Conservation (phyloP, 2,888 invertebrate genomes). For the Clitarchus hookeri region DNA sequence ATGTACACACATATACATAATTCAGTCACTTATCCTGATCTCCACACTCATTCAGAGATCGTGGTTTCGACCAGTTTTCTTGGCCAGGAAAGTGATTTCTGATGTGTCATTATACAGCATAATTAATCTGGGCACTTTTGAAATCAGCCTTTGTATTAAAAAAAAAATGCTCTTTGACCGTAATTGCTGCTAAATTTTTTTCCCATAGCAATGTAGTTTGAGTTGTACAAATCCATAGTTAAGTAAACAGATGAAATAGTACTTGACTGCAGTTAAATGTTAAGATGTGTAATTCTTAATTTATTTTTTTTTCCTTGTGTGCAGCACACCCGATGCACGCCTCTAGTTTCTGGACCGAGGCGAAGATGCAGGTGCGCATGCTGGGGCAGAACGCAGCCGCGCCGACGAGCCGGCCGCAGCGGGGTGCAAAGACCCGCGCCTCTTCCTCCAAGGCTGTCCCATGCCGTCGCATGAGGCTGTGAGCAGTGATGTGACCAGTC, state of each 20-base stretch:
- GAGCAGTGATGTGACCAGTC: background rate
- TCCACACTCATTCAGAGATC: no score
- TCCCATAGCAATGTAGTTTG: background rate
- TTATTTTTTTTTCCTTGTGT: background rate
- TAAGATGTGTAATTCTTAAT: background rate
- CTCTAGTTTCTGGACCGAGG: background rate
- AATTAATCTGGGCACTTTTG: background rate
- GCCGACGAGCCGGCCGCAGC: background rate
- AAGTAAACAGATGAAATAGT: background rate
- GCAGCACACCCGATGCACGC: constrained; percentile 18
- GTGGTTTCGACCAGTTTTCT: no score
- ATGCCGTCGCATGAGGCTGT: constrained; percentile 15
- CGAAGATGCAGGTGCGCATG: background rate
- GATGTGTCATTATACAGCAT: background rate
- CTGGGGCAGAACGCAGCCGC: background rate
- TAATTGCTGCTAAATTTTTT: background rate
- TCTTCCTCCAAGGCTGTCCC: background rate
- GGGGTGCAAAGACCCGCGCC: background rate
- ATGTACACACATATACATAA: no score
- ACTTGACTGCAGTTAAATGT: background rate
- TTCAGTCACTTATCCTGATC: no score
- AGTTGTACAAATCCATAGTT: background rate
- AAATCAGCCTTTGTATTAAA: background rate
- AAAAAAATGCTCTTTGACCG: no score
- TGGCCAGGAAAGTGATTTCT: no score